phyloP scores from a whole-genome alignment of 2,113 vertebrate genomes.

The Thamnaconus septentrionalis region DNA sequence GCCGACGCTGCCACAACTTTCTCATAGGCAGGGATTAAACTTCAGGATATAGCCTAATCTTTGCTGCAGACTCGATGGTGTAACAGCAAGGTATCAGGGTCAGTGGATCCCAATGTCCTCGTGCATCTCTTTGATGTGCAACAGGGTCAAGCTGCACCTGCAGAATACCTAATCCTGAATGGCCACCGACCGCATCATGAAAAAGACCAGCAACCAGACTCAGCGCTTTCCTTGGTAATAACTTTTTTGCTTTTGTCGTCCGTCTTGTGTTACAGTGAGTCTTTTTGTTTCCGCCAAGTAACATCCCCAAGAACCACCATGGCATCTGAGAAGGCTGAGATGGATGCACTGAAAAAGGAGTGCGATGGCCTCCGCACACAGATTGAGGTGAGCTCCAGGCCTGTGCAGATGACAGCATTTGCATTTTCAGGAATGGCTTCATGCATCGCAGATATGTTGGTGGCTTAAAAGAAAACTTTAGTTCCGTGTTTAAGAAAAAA shows the following conservation, averaged over 20 bases:
- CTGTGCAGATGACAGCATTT: not conserved
- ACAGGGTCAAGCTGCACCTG: too few relatives aligned
- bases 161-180: too few relatives aligned
- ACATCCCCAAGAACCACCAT: slow-evolving; percentile 61
- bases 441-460: too few relatives aligned
- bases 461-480: too few relatives aligned
- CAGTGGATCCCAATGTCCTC: not conserved
- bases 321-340: slow-evolving; percentile 77
- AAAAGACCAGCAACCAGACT: too few relatives aligned
- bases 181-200: too few relatives aligned
- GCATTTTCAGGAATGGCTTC: too few relatives aligned
- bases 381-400: slow-evolving; percentile 70
- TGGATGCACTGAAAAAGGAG: slow-evolving; percentile 79
- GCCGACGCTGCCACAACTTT: slow-evolving; percentile 12
- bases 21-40: slow-evolving; percentile 23
- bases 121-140: too few relatives aligned
- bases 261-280: not conserved
- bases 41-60: slow-evolving; percentile 29
- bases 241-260: not conserved
- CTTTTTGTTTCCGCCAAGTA: slow-evolving; percentile 34
- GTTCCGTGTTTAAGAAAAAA: too few relatives aligned
- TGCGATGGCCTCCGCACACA: slow-evolving; percentile 72
- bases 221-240: too few relatives aligned
- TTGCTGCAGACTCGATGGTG: slow-evolving; percentile 10
- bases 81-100: slow-evolving; percentile 21